Base-by-base conservation (phyloP, 2,113 vertebrate genomes). In the Drymodes brunneopygia region DNA sequence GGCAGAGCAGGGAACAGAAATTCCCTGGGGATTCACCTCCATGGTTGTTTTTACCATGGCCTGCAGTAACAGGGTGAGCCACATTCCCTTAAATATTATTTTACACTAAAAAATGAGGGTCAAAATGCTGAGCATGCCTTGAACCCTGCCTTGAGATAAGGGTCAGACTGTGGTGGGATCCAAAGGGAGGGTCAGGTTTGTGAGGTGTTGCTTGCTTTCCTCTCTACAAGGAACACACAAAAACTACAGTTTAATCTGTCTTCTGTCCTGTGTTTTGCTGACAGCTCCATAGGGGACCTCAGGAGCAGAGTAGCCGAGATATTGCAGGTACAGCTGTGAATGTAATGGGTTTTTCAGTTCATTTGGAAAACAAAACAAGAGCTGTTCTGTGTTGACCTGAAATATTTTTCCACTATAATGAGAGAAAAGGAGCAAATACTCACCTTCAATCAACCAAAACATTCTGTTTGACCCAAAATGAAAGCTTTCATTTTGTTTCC, bases 331-430 rank as follows among this genome's bases (percentile, higher is more conserved):
- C 77, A 92, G 92, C 91, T 97, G 95, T 71, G 91, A 97, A 86
- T 1, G 3, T 92, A 97, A 95, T 94, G 88, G 92, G 81, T 86
- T 96, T 93, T 93, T 92, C 86, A 95, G 67, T 94, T 94, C 72
- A 83, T 96, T 78, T 95, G 86, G 75, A 96, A 97, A 95, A 86
- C 83, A 95, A 95, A 94, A 62, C 89, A 83, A 83, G 88, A 92
- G 54, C 60, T 70, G 47, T 70, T 92, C 67, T 74, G 56, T 78
- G 72, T 86, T 88, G 95, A 95, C 91, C 91, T 71, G 71, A 93
- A 95, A 88, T 7, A 78, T 78, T 83, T 92, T 93, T 81, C 75
- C 60, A 64, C 86, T 62, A 8, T 83, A 94, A 95, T 83, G 88
- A 90, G 69, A 78, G 82, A 91, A 86, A 91, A 78, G 56, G 51